Conservation (phyloP, 2,113 vertebrate species). For the Pteropus alecto region DNA sequence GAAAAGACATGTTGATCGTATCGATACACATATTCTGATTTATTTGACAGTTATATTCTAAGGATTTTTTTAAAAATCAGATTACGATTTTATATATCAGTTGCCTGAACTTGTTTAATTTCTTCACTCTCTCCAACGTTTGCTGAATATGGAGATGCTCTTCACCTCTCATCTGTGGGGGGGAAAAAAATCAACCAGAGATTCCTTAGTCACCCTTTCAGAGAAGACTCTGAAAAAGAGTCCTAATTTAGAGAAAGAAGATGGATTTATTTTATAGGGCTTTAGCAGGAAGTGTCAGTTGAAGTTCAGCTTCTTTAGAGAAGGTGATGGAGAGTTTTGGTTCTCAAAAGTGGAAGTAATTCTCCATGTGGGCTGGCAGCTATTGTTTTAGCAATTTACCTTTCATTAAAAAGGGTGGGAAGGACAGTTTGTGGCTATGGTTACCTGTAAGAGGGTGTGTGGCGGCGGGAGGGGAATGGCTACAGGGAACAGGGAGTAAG, state of each 20-base stretch:
- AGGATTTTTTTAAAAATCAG: not conserved
- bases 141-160: not conserved
- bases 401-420: not conserved
- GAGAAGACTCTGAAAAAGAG: too few relatives aligned
- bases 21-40: not conserved
- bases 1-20: not conserved
- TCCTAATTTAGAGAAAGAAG: not conserved
- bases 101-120: not conserved
- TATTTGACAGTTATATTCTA: not conserved
- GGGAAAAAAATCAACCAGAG: not conserved
- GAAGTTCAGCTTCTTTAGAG: not conserved
- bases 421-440: not conserved
- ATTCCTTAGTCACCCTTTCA: not conserved
- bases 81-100: not conserved
- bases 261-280: not conserved
- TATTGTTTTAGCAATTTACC: not conserved
- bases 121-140: not conserved
- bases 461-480: not conserved
- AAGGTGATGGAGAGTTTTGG: not conserved
- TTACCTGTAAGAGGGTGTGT: not conserved
- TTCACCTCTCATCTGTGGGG: not conserved
- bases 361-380: not conserved
- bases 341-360: not conserved
- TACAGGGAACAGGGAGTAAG: not conserved
- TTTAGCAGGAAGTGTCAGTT: not conserved